Base-by-base conservation (phyloP, 2,113 vertebrate species). In the Abramis brama region DNA sequence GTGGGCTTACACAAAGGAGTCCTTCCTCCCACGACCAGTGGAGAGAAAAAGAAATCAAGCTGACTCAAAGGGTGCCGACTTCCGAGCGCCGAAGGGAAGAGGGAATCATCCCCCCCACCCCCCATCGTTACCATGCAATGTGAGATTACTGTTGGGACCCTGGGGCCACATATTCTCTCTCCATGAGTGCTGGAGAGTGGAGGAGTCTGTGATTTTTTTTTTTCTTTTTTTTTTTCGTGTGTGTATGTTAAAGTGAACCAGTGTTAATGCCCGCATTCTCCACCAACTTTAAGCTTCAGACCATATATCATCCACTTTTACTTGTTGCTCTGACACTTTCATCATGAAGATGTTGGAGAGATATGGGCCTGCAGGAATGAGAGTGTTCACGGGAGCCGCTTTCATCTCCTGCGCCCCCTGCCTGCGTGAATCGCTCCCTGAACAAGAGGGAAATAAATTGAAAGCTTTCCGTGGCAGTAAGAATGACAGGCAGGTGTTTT, bases 1-100 rank as follows among this genome's bases (percentile, higher is more conserved):
- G 89, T 92, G 93, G 92, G 91, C 91, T 92, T 91, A 91, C 93
- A 93, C 91, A 94, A 94, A 94, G 91, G 90, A 91, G 90, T 92
- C 92, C 91, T 78, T 93, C 87, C 92, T 93, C 91, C 91, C 90
- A 89, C 93, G 90, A 92, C 90, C 91, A 90, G 86, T 86, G 88
- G 87, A 92, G 85, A 92, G 90, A 90, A 87, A 89, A 87, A 88
- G 82, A 92, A 93, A 94, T 94, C 91, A 93, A 93, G 93, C 93
- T 87, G 89, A 87, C 93, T 92, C 91, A 94, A 94, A 92, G 91
- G 93, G 85, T 89, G 89, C 86, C 73, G 82, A 70, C 71, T 78
- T 85, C 57, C 55, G 9, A 52, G 19, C 19, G 74, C 78, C 12
- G 13, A 27, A 52, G 82, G 92, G 92, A 91, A 89, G 89, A 92